Base-by-base conservation (phyloP, 2,113 vertebrate genomes). In the Ictalurus furcatus region DNA sequence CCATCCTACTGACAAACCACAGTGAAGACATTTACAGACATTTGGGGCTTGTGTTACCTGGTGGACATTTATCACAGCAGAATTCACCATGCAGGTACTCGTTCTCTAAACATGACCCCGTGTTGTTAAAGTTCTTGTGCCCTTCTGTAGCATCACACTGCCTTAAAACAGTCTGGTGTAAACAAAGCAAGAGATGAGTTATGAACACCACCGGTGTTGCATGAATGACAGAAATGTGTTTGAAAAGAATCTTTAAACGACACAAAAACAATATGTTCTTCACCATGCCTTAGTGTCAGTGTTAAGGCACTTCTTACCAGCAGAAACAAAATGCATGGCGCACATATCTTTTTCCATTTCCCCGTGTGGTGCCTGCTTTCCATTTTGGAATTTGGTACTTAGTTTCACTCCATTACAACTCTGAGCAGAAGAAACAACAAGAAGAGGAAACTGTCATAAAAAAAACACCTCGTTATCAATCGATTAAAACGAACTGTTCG, bases 21-120 rank as follows among this genome's bases (percentile, higher is more conserved):
- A 61, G 30, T 13, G 19, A 58, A 28, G 14, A 58, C 44, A 48
- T 34, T 34, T 58, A 7, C 2, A 16, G 21, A n/a, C 44, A 79
- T 14, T 52, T 0, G 6, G n/a, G 1, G 16, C 52, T 82, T 37
- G 30, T 23, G 54, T 59, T 92, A 96, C 96, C 96, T 94, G 67
- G n/a, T 84, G 3, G 0, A 40, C 96, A 96, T 90, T 91, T 96
- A 81, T 93, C 85, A 90, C 96, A 96, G 90, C 96, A 96, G 80
- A 93, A 69, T 25, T 85, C 88, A 0, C 0, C 34, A 3, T 54
- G 44, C 19, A 0, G 0, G 65, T 90, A 91, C 73, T 92, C 86
- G 37, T 90, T 86, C 0, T 88, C 84, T n/a, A 0, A 4, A 48
- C 90, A 91, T 1, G 9, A 34, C 21, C 9, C 23, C 6, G 71